Evolutionary conservation across 2,113 vertebrate genomes (phyloP), one percentile per base, ranked within the genome.

Genomic region (Petromus typicus): DNA sequence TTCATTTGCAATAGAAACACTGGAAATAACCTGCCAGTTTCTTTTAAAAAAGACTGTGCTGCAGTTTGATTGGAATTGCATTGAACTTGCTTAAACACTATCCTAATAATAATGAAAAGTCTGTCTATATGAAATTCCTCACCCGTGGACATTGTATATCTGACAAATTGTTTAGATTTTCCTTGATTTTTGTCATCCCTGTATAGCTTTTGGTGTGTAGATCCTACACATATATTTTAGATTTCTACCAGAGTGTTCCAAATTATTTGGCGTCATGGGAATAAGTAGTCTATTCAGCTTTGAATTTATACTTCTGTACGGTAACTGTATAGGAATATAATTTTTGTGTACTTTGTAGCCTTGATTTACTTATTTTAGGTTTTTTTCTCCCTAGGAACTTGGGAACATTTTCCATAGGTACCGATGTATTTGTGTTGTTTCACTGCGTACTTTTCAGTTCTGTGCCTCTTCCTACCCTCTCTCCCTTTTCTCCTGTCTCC

Each of bases 91-190:
- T 37, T 51, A 54, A 48, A 32, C 32, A 5, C 23, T 0, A 37
- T 7, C 34, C 48, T 73, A 14, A 4, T 32, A 7, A 16, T 20
- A 34, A 45, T 4, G 73, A 48, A 22, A 57, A 5, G 30, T 37
- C n/a, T 45, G 0, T 30, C 32, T 48, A 17, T 0, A 5, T 2
- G 30, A 56, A 13, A 0, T 22, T 20, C 54, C n/a, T 25, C 1
- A 40, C 63, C 12, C 51, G 14, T 27, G 73, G 66, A 69, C 48
- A n/a, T 91, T 32, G 73, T 56, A 8, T 45, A 30, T 27, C 73
- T 76, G 71, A 4, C 20, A 2, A 0, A 30, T 25, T 6, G 2
- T 64, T 59, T 34, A 51, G 59, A 23, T 23, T 71, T 23, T 30
- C 32, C 89, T 22, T 22, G 34, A n/a, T n/a, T 59, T 88, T 45